Evolutionary conservation across 2,797 vertebrate genomes (phyloP).

Genomic region (Pseudochirops cupreus): DNA sequence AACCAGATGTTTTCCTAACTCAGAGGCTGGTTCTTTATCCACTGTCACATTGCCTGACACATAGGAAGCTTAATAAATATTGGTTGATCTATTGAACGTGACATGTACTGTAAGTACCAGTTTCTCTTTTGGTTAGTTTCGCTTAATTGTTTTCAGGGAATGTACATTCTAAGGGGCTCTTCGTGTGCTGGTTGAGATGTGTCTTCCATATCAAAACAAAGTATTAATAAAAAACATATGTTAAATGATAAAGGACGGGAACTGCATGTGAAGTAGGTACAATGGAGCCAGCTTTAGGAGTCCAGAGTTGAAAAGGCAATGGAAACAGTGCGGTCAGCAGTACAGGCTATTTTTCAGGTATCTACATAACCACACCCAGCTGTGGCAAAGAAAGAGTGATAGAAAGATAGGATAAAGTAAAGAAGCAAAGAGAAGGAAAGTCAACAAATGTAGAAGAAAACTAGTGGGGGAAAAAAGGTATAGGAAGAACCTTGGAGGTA

Average conservation of each 20-base stretch:
- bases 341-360: neutral
- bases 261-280: neutral
- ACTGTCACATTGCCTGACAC: neutral
- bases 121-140: neutral
- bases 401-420: neutral
- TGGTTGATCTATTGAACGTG: neutral
- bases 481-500: neutral
- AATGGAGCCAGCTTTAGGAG: neutral
- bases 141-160: neutral
- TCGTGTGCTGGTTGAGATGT: neutral
- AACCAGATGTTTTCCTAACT: neutral
- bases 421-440: neutral
- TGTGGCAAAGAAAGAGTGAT: neutral
- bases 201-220: neutral
- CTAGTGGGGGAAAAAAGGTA: neutral
- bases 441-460: neutral
- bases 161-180: neutral
- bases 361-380: neutral
- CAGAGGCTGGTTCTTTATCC: neutral
- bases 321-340: neutral
- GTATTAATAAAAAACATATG: slow-evolving; percentile 7
- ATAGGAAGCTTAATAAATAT: neutral
- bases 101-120: neutral
- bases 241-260: neutral
- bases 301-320: neutral